Conservation (phyloP, 2,113 vertebrate species). For the Siniperca knerii region DNA sequence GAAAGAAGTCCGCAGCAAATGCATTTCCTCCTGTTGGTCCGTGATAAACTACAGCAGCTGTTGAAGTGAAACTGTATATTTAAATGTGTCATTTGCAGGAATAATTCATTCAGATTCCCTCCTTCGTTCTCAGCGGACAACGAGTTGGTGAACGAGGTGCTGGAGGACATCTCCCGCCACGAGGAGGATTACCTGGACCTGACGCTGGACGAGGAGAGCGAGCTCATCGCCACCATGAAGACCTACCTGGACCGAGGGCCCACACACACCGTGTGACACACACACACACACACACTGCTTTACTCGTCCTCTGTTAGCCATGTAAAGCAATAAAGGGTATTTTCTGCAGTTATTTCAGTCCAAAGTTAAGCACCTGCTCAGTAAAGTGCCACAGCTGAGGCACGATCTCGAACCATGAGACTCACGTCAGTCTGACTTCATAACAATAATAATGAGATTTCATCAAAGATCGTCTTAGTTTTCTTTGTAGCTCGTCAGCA, state of each 20-base stretch:
- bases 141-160: constrained; percentile 91
- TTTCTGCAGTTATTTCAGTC: background rate
- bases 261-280: constrained; percentile 42
- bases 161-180: constrained; percentile 93
- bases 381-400: background rate
- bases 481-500: background rate
- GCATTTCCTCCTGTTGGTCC: too few relatives aligned
- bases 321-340: background rate
- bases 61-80: too few relatives aligned
- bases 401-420: background rate
- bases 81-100: too few relatives aligned
- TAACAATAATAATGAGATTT: background rate
- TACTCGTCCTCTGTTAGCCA: background rate
- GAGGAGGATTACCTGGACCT: constrained; percentile 98
- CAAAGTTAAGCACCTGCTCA: too few relatives aligned
- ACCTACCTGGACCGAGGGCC: constrained; percentile 67
- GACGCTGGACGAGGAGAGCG: constrained; percentile 93
- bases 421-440: background rate
- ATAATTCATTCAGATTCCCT: background rate
- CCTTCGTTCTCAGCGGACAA: constrained; percentile 83
- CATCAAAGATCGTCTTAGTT: background rate
- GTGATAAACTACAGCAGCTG: too few relatives aligned
- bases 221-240: constrained; percentile 89
- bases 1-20: too few relatives aligned
- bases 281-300: background rate